These are phyloP conservation scores for Cryptotermes secundus DNA, from an alignment of 1,140 invertebrate species.

Conservation along the genomic window DNA sequence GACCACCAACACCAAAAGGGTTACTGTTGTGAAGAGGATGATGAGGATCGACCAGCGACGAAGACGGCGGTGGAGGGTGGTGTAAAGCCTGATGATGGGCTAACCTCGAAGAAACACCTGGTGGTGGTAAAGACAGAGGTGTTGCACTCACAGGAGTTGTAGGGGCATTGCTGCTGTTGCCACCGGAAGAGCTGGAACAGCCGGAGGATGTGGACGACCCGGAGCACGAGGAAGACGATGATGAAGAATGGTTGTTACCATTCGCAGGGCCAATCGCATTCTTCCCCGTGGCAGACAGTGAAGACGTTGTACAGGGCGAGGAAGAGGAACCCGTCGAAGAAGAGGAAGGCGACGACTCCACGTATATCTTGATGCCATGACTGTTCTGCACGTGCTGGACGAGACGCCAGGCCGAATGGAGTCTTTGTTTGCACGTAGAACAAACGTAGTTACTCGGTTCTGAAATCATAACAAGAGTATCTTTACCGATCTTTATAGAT, in stretches of 20 bases:
- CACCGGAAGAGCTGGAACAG: slow-evolving; percentile 50
- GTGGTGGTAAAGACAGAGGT: slow-evolving; percentile 54
- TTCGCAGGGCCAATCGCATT: slow-evolving; percentile 40
- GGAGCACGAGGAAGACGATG: slow-evolving; percentile 55
- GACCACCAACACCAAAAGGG: slow-evolving; percentile 65
- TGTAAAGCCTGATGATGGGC: slow-evolving; percentile 34
- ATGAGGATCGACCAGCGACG: slow-evolving; percentile 30
- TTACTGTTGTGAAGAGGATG: slow-evolving; percentile 41
- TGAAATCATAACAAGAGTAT: slow-evolving; percentile 61
- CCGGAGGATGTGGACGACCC: slow-evolving; percentile 59
- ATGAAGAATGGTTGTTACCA: slow-evolving; percentile 54
- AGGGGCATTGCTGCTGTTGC: slow-evolving; percentile 43
- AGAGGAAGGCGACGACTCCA: slow-evolving; percentile 61
- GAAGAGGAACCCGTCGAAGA: slow-evolving; percentile 37
- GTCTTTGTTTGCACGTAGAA: slow-evolving; percentile 87
- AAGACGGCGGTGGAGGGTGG: slow-evolving; percentile 35
- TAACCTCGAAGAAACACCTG: slow-evolving; percentile 49
- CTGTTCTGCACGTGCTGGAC: slow-evolving; percentile 92
- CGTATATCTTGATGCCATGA: slow-evolving; percentile 92
- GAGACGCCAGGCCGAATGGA: slow-evolving; percentile 89
- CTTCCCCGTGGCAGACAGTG: slow-evolving; percentile 21
- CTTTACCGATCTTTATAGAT: too few species aligned
- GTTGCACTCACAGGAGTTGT: slow-evolving; percentile 46
- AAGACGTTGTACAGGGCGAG: slow-evolving; percentile 28
- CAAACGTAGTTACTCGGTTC: slow-evolving; percentile 94